Percentiles rank a stretch among this genome's conserved stretches.
Evolutionary conservation across 2,113 vertebrate species (phyloP).

Genomic region (Columba livia): DNA sequence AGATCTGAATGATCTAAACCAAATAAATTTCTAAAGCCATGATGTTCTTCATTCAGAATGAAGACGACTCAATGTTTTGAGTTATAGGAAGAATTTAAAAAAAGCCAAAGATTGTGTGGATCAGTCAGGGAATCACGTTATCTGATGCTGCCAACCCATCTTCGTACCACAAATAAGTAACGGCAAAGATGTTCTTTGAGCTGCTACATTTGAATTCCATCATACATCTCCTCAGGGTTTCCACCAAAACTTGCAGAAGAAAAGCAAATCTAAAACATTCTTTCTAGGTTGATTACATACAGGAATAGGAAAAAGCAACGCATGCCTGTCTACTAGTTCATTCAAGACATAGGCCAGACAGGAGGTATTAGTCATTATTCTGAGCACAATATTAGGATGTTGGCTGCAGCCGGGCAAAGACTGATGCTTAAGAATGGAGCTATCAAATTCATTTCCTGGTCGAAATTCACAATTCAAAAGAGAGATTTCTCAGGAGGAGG

Average conservation of each 20-base stretch:
- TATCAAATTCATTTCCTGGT: neutral
- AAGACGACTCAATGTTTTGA: conserved; percentile 5
- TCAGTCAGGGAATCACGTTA: neutral
- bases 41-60: neutral
- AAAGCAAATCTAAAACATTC: conserved; percentile 31
- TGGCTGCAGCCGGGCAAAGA: conserved; percentile 27
- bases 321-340: conserved; percentile 72
- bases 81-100: neutral
- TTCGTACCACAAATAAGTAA: neutral
- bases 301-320: conserved; percentile 48
- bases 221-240: neutral
- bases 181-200: neutral
- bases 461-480: neutral
- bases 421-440: neutral
- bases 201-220: neutral
- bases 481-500: neutral
- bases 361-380: conserved; percentile 74
- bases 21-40: neutral
- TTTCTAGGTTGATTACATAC: conserved; percentile 60
- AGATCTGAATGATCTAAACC: neutral
- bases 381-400: conserved; percentile 67
- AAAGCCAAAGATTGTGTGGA: neutral
- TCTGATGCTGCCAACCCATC: neutral
- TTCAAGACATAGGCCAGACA: conserved; percentile 66
- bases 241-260: neutral